Evolutionary conservation across 2,888 invertebrate genomes (phyloP).

Genomic region (Emmelina monodactyla): DNA sequence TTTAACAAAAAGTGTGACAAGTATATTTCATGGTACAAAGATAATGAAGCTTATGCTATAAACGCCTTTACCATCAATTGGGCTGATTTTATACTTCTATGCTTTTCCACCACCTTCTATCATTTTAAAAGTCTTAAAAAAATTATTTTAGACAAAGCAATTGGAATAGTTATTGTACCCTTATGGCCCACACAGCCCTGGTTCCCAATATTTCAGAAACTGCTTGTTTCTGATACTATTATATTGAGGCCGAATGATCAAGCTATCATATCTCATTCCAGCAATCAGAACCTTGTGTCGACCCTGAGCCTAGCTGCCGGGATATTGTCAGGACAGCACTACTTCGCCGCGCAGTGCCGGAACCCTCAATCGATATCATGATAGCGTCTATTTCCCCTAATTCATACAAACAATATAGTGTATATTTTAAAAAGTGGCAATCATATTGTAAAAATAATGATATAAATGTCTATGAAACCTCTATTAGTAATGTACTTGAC

Average conservation of each 20-base stretch:
- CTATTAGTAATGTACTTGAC: background rate
- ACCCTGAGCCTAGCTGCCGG: conserved; percentile 8
- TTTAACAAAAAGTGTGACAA: too few species aligned
- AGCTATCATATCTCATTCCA: conserved; percentile 7
- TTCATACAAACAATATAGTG: conserved; percentile 3
- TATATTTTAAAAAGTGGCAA: background rate
- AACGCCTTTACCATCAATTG: too few species aligned
- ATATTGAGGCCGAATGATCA: background rate
- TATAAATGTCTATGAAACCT: background rate
- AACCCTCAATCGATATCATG: conserved; percentile 8
- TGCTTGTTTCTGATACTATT: background rate
- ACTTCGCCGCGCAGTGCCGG: conserved; percentile 3
- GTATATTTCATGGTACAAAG: too few species aligned
- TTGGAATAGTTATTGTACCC: background rate
- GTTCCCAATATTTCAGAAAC: background rate
- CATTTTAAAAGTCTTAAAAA: background rate
- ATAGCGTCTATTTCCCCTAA: conserved; percentile 4
- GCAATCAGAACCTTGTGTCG: conserved; percentile 6
- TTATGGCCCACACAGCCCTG: background rate
- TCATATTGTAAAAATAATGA: background rate
- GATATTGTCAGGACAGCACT: conserved; percentile 10
- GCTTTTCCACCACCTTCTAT: too few species aligned
- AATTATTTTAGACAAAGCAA: background rate
- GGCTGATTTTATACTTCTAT: too few species aligned
- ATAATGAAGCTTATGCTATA: too few species aligned